These are phyloP conservation scores for Dusona sp. DNA, from an alignment of 2,888 invertebrate genomes.

Conservation along the genomic window DNA sequence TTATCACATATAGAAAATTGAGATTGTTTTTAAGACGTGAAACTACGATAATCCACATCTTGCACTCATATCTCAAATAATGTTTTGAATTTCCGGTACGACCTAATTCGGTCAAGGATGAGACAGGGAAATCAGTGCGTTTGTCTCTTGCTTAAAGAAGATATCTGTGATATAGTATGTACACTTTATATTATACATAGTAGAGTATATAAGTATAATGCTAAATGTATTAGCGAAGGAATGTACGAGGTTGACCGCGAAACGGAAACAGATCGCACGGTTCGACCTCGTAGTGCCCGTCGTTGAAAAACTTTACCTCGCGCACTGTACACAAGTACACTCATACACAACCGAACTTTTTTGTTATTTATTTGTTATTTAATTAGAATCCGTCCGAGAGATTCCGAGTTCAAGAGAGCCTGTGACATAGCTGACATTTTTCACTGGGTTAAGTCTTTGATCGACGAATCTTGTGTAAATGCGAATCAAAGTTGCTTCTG, in stretches of 20 bases:
- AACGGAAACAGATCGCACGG: conserved; percentile 48
- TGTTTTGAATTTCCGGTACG: conserved; percentile 50
- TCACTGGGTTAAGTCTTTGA: conserved; percentile 11
- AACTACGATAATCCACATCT: background rate
- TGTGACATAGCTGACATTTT: conserved; percentile 13
- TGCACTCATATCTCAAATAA: background rate
- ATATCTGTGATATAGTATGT: conserved; percentile 67
- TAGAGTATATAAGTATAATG: conserved; percentile 38
- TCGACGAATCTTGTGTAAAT: background rate
- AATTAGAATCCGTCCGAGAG: conserved; percentile 47
- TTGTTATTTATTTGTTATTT: conserved; percentile 65
- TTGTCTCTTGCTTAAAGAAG: conserved; percentile 46
- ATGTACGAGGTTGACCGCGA: conserved; percentile 60
- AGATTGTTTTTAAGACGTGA: background rate
- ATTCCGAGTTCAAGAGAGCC: conserved; percentile 27
- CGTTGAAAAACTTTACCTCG: conserved; percentile 38
- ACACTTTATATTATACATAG: conserved; percentile 11
- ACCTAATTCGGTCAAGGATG: conserved; percentile 49
- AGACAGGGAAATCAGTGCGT: conserved; percentile 18
- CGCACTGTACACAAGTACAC: background rate
- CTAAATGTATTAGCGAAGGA: conserved; percentile 60
- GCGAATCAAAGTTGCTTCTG: background rate
- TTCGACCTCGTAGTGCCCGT: conserved; percentile 49
- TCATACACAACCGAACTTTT: conserved; percentile 26
- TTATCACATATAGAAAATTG: background rate